Evolutionary conservation across 2,113 vertebrate genomes (phyloP), one percentile per base, ranked within the genome.

Genomic region (Chunga burmeisteri): DNA sequence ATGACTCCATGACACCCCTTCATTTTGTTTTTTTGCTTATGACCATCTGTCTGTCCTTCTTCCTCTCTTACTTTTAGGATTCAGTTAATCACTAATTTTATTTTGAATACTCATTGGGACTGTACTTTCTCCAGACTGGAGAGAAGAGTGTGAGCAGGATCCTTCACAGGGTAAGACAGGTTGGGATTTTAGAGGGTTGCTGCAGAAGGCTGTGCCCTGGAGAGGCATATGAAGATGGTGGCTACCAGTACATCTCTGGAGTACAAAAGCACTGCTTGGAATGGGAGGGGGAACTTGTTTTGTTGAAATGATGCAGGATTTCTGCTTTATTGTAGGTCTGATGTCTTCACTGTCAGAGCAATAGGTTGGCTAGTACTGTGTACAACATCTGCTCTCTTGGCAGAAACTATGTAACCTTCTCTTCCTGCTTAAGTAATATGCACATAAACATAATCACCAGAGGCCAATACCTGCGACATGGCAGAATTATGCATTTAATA

Each of bases 331-430:
- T 55, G 16, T n/a, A 67, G 34, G 59, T 75, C 62, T 77, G 36
- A 42, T 91, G 16, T 68, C 66, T 59, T 63, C 38, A 79, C n/a
- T 87, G 70, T 30, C 74, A 61, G 49, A 85, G n/a, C 16, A 16
- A 13, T 23, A 25, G 10, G 16, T 44, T 82, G 53, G 21, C 66
- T 61, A 67, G 27, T 63, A 50, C 34, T 32, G 18, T 2, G 0
- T 65, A 6, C 56, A 75, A 75, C 19, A 53, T 52, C 74, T 82
- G n/a, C 13, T 81, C 17, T 90, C 66, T 23, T 80, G 66, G 27
- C 70, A 95, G 92, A 82, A 94, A 85, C n/a, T 74, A 26, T 38
- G 52, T 52, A 92, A 75, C 34, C 62, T 92, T 77, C 30, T 94
- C 40, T 78, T 97, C 68, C 65, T 90, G 29, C 32, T 68, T 88